Evolutionary conservation across 2,888 invertebrate species (phyloP).

Genomic region (Drosophila demipolita): DNA sequence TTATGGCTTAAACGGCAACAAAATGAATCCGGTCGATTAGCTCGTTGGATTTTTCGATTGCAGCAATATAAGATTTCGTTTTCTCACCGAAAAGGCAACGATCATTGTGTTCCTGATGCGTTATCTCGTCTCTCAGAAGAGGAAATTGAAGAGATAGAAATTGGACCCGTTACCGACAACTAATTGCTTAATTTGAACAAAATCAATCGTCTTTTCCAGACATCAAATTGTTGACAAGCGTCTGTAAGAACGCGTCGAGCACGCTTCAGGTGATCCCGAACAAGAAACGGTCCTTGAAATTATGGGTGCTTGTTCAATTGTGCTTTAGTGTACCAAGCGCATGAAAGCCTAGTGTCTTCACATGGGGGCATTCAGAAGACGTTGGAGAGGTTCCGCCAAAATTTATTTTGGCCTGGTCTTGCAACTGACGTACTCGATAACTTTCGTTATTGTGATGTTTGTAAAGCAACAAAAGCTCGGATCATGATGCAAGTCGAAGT

Average conservation of each 20-base stretch:
- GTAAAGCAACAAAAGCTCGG: not conserved
- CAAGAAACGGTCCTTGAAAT: not conserved
- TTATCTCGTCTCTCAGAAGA: not conserved
- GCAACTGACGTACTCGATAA: no score
- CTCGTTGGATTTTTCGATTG: not conserved
- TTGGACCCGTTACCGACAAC: not conserved
- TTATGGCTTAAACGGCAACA: constrained; percentile 1
- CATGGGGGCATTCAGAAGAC: no score
- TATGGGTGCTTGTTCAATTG: not conserved
- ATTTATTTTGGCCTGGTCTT: no score
- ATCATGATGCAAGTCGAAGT: no score
- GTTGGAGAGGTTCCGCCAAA: no score
- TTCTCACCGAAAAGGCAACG: not conserved
- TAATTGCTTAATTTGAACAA: not conserved
- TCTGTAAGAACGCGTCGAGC: not conserved
- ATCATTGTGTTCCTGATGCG: not conserved
- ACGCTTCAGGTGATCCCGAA: not conserved
- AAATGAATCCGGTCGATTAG: not conserved
- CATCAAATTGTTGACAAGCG: not conserved
- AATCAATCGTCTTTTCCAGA: not conserved
- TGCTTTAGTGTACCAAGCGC: no score
- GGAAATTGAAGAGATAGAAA: not conserved
- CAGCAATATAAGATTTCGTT: not conserved
- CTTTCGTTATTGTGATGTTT: no score
- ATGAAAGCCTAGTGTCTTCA: no score